Evolutionary conservation across 1,140 invertebrate species (phyloP).

Genomic region (Micrasema longulum): DNA sequence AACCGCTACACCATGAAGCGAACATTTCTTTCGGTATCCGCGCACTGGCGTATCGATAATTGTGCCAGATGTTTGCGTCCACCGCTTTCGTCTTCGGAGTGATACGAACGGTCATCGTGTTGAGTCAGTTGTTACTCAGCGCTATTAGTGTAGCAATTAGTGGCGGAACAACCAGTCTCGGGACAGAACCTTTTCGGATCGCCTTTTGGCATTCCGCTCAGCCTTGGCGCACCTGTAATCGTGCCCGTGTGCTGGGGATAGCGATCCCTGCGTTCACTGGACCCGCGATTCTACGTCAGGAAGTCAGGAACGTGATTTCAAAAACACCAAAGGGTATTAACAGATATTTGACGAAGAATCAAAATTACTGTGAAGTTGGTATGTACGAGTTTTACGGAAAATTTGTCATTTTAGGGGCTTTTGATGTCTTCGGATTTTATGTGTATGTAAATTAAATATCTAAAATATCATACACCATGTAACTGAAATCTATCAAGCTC

Average conservation of each 20-base stretch:
- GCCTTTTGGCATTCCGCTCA: slow-evolving; percentile 3
- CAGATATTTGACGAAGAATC: no score
- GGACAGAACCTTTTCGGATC: background rate
- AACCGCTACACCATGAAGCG: no score
- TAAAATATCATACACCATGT: no score
- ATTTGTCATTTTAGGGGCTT: no score
- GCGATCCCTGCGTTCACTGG: background rate
- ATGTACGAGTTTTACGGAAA: no score
- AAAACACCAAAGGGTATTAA: no score
- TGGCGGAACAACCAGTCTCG: background rate
- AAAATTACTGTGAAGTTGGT: no score
- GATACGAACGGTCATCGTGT: background rate
- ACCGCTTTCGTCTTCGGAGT: background rate
- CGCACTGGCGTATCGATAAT: background rate
- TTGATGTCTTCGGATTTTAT: no score
- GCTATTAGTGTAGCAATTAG: slow-evolving; percentile 19
- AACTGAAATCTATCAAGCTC: no score
- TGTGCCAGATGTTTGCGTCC: slow-evolving; percentile 2
- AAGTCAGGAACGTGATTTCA: background rate
- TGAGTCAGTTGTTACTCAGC: background rate
- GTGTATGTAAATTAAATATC: no score
- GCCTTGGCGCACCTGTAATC: slow-evolving; percentile 23
- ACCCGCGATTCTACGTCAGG: background rate
- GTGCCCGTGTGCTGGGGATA: background rate
- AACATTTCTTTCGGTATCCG: background rate